Evolutionary conservation across 2,888 invertebrate genomes (phyloP), one percentile per base, ranked within the genome.

Genomic region (Sylvicola cinctus): DNA sequence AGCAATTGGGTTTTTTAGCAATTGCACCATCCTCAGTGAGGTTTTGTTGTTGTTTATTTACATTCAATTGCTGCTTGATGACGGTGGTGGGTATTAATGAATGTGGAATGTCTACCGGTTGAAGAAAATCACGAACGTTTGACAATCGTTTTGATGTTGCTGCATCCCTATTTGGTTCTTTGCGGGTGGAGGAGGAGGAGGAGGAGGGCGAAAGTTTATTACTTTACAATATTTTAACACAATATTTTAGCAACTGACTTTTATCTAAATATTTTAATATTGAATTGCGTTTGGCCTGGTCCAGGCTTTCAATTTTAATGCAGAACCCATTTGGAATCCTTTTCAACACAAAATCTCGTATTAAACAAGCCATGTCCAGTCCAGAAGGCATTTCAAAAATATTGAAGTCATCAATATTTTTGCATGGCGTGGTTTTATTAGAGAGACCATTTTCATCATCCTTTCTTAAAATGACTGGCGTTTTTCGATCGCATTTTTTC

Each of bases 291-390:
- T 16, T 10, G 11, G 34, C 33, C 34, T 32, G 35, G 45, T 36
- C 50, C 47, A 14, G 53, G 36, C 1, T 48, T 49, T 29, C 16
- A 15, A 36, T 34, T 32, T 34, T 34, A 17, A 58, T 47, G 28
- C 46, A 46, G 36, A 53, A 58, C 4, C 57, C 55, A 36, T 52
- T 48, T 3, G 58, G 58, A 36, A 58, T 35, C 3, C 55, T 49
- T 2, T 58, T 57, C 32, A 54, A 49, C 20, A 58, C 47, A 39
- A 55, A 52, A 31, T 58, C 50, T 42, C 48, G 49, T 28, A 58
- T 45, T 17, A 58, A 40, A 1, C 49, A 49, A 34, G 50, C 48
- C 12, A 58, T 42, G 37, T 58, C 55, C n/a, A 55, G 45, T 14
- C 49, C 47, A 25, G 43, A 40, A 35, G 58, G 57, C 30, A 58